Conservation (phyloP, 2,888 invertebrate species). For the Leptogaster cylindrica region DNA sequence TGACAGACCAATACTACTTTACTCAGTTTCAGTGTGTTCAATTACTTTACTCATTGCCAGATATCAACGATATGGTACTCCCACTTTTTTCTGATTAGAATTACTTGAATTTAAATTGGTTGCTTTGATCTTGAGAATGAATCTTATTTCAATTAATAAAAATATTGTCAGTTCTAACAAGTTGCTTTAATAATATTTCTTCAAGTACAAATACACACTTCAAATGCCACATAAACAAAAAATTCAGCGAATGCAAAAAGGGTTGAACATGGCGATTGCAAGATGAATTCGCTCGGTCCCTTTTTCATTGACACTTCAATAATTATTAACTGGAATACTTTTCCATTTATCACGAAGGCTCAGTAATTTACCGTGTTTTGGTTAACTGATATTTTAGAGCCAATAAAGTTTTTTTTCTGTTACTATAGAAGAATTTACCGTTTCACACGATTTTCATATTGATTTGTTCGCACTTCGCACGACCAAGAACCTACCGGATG, state of each 20-base stretch:
- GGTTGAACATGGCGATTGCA: constrained; percentile 12
- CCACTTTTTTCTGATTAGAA: constrained; percentile 33
- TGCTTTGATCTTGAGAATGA: neutral
- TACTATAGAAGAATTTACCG: too few species aligned
- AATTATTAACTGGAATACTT: too few species aligned
- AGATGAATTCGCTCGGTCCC: neutral
- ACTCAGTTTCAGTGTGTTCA: neutral
- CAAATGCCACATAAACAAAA: constrained; percentile 33
- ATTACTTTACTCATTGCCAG: constrained; percentile 25
- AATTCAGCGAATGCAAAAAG: constrained; percentile 1
- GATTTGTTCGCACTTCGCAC: constrained; percentile 31
- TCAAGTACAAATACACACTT: neutral
- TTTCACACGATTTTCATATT: constrained; percentile 32
- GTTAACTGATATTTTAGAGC: too few species aligned
- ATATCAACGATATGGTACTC: constrained; percentile 15
- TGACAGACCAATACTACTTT: constrained; percentile 14
- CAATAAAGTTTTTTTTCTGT: too few species aligned
- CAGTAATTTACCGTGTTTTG: too few species aligned
- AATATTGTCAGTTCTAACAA: constrained; percentile 7
- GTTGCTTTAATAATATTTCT: neutral
- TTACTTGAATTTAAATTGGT: neutral
- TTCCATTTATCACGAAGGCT: too few species aligned
- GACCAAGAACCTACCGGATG: constrained; percentile 32
- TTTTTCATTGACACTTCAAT: too few species aligned
- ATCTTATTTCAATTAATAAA: too few species aligned